These are phyloP conservation scores for Actinernus sp. DNA, from an alignment of 92 coral and sea anemone genomes.

Conservation along the genomic window DNA sequence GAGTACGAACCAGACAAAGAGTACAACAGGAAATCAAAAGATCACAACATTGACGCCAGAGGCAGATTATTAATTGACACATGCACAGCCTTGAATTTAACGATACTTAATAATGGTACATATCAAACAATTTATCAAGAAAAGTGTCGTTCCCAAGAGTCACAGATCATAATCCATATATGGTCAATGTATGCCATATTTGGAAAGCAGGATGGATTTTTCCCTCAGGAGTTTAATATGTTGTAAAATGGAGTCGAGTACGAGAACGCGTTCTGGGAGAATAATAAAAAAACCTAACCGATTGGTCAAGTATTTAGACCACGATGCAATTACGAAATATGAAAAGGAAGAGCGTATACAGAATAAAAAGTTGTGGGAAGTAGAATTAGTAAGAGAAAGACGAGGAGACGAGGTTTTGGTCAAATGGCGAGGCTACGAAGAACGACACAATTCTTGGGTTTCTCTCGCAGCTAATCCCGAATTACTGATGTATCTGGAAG, in stretches of 20 bases:
- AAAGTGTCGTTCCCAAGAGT: too few species aligned
- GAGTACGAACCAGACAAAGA: too few species aligned
- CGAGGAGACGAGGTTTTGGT: constrained; percentile 6
- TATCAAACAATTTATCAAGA: too few species aligned
- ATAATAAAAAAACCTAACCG: neutral
- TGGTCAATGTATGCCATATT: neutral
- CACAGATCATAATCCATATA: too few species aligned
- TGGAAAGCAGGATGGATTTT: too few species aligned
- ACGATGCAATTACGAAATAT: neutral
- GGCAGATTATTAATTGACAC: too few species aligned
- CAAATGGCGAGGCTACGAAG: constrained; percentile 11
- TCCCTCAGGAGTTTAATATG: too few species aligned
- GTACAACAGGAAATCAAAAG: too few species aligned
- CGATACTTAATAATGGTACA: too few species aligned
- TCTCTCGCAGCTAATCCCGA: constrained; percentile 23
- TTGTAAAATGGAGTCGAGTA: too few species aligned
- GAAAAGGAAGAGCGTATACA: neutral
- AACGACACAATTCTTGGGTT: constrained; percentile 24
- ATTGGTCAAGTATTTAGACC: neutral
- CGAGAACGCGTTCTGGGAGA: neutral
- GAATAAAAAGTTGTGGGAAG: neutral
- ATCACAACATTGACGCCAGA: too few species aligned
- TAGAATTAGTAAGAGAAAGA: neutral
- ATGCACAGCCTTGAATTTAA: too few species aligned
- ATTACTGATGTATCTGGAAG: constrained; percentile 22